Percentiles rank a stretch among this genome's conserved stretches.
Conservation (phyloP, 1,140 invertebrate genomes). For the Cheumatopsyche charites region DNA sequence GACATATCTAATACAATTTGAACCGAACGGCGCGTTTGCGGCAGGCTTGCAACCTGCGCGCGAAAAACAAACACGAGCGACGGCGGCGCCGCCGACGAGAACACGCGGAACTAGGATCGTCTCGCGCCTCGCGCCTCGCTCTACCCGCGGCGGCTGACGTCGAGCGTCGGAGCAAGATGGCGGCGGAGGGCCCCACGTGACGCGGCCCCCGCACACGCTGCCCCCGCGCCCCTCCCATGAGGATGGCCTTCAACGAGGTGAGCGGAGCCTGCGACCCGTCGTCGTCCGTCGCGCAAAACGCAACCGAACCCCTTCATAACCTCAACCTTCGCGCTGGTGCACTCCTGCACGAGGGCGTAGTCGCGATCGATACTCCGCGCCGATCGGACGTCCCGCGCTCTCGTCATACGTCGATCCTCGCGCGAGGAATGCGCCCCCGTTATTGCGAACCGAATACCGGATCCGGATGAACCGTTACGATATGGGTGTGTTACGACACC, state of each 20-base stretch:
- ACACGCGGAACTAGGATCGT: no score
- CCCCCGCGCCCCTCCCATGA: no score
- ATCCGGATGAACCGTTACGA: conserved; percentile 32
- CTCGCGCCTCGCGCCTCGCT: no score
- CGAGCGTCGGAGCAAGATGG: conserved; percentile 36
- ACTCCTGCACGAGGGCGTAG: background rate
- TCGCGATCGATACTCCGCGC: conserved; percentile 58
- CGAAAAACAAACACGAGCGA: no score
- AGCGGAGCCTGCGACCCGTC: conserved; percentile 53
- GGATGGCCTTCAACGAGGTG: conserved; percentile 64
- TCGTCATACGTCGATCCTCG: background rate
- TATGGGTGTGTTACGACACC: conserved; percentile 21
- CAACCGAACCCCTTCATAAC: background rate
- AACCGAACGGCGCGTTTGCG: no score
- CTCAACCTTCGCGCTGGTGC: background rate
- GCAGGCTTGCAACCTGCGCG: no score
- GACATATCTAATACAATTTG: no score
- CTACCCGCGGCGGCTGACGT: conserved; percentile 32
- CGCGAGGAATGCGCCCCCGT: background rate
- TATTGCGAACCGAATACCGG: no score
- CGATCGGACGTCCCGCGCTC: background rate
- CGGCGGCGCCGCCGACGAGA: background rate
- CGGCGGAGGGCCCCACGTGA: conserved; percentile 23
- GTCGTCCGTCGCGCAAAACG: conserved; percentile 54
- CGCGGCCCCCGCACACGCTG: conserved; percentile 37